phyloP scores from a whole-genome alignment of 2,888 invertebrate species.

The Bibio marci region DNA sequence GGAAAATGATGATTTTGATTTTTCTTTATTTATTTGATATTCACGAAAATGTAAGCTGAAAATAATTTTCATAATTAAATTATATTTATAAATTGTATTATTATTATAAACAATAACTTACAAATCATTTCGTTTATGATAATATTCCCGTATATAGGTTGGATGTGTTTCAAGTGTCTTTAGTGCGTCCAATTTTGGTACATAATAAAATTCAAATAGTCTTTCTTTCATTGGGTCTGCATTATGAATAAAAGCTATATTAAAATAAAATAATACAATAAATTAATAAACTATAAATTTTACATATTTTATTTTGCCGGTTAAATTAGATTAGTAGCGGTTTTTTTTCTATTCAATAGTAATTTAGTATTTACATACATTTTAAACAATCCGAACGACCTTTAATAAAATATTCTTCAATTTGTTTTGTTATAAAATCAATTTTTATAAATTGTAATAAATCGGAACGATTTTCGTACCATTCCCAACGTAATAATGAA shows the following conservation, averaged over 20 bases:
- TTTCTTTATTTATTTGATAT: conserved; percentile 6
- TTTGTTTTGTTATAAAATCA: conserved; percentile 32
- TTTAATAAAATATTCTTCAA: conserved; percentile 41
- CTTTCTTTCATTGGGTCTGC: conserved; percentile 13
- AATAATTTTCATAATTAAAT: conserved; percentile 2
- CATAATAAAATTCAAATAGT: conserved; percentile 24
- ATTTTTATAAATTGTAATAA: conserved; percentile 36
- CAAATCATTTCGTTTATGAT: conserved; percentile 36
- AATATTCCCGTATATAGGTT: conserved; percentile 37
- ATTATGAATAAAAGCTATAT: conserved; percentile 18
- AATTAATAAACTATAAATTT: background rate
- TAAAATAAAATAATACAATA: conserved; percentile 1
- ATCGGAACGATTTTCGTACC: conserved; percentile 48
- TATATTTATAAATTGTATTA: conserved; percentile 1
- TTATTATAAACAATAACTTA: conserved; percentile 11
- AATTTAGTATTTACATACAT: too few species aligned
- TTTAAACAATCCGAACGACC: conserved; percentile 53
- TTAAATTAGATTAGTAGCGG: too few species aligned
- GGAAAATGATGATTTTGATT: background rate
- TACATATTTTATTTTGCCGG: too few species aligned
- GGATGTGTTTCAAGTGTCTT: conserved; percentile 36
- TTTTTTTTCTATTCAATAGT: too few species aligned
- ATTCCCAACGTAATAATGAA: conserved; percentile 35
- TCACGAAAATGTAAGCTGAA: conserved; percentile 13
- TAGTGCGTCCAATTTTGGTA: conserved; percentile 54